Conservation (phyloP, 2,113 vertebrate species). For the Nibea albiflora region DNA sequence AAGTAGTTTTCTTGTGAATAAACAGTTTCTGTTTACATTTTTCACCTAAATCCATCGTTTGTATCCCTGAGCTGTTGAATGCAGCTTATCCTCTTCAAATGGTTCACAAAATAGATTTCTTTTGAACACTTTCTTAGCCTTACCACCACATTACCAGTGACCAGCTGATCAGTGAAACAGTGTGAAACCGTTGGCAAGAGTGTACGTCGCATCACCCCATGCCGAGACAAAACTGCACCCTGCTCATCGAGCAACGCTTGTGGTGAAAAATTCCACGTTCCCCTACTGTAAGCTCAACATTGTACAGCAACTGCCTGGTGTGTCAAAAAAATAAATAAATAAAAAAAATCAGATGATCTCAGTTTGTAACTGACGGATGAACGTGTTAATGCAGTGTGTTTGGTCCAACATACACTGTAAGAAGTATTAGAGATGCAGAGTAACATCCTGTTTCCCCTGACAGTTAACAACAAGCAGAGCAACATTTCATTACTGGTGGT, state of each 20-base stretch:
- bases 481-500: constrained; percentile 26
- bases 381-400: neutral
- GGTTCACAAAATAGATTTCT: neutral
- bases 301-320: neutral
- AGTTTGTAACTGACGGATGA: neutral
- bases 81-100: neutral
- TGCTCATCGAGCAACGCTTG: neutral
- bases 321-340: neutral
- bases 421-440: neutral
- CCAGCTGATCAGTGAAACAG: neutral
- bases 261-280: neutral
- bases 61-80: neutral
- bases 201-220: neutral
- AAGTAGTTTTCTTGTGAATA: neutral
- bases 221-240: neutral
- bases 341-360: neutral
- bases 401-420: neutral
- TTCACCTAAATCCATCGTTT: neutral
- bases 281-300: neutral
- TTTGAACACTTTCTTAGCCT: no score
- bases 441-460: constrained; percentile 28
- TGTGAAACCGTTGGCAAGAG: neutral
- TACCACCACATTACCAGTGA: no score
- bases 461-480: constrained; percentile 38
- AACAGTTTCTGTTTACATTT: neutral